A percentile compares a stretch with the other conserved stretches of the same genome.
Conservation (phyloP, 2,113 vertebrate genomes). For the Archilochus colubris region DNA sequence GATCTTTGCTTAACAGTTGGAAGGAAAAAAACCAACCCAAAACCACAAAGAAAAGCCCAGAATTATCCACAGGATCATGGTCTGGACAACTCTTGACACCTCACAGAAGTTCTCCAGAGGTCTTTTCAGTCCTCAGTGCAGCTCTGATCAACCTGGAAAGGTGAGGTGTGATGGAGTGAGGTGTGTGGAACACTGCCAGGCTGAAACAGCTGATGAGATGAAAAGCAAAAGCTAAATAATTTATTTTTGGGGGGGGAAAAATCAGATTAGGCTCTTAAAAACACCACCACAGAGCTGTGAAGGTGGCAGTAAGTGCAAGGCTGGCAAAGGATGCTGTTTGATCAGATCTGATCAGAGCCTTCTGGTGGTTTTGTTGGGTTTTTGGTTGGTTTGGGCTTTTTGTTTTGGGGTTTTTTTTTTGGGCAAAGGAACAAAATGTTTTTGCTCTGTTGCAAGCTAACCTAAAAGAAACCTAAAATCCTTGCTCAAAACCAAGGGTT, state of each 20-base stretch:
- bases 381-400: not conserved
- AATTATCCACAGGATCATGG: accelerated
- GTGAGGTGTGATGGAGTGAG: accelerated
- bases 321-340: not conserved
- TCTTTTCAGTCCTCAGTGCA: not conserved
- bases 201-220: not conserved
- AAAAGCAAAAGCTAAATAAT: not conserved
- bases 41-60: not conserved
- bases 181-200: not conserved
- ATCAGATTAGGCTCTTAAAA: not conserved
- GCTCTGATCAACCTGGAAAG: not conserved
- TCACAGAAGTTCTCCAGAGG: not conserved
- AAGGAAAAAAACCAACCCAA: not conserved
- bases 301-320: not conserved
- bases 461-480: not conserved
- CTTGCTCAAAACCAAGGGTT: not conserved
- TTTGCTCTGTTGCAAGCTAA: not conserved
- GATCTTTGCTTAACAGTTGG: not conserved
- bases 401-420: not conserved
- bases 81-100: not conserved
- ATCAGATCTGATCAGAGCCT: too few relatives aligned
- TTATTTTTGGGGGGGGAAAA: not conserved
- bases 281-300: not conserved
- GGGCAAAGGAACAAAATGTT: not conserved
- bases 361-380: not conserved